Evolutionary conservation across 2,113 vertebrate species (phyloP).

Genomic region (Serinus canaria): DNA sequence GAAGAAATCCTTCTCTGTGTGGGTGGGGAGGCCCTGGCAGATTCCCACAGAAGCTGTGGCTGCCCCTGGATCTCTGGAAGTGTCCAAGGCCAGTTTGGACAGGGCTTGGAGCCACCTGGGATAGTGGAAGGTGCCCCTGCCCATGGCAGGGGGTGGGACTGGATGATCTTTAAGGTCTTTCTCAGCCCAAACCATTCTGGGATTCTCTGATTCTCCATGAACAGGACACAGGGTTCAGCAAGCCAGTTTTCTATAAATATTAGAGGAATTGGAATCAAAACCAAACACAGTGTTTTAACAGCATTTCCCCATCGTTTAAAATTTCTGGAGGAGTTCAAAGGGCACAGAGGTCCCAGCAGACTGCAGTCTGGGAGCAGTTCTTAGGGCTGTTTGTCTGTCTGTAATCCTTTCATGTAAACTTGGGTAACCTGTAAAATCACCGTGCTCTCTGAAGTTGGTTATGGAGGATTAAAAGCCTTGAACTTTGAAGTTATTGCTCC

Average conservation of each 20-base stretch:
- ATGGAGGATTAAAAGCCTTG: neutral
- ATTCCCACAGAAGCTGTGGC: neutral
- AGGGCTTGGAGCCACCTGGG: neutral
- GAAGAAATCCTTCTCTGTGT: neutral
- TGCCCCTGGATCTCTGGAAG: neutral
- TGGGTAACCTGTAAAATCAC: neutral
- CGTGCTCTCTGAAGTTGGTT: neutral
- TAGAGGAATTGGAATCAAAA: neutral
- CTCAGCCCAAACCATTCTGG: neutral
- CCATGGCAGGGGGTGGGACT: neutral
- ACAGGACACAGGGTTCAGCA: rapidly evolving
- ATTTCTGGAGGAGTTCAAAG: neutral
- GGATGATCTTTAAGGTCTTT: neutral
- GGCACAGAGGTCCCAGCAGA: neutral
- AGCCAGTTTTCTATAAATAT: neutral
- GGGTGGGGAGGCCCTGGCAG: neutral
- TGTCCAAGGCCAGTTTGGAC: rapidly evolving
- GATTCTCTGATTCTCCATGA: neutral
- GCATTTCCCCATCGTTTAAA: neutral
- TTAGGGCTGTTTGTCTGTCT: neutral
- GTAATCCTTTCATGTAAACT: neutral
- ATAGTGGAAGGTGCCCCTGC: neutral
- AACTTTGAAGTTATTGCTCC: conserved; percentile 1
- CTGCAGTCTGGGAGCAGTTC: neutral
- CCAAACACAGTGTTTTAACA: neutral